These are phyloP conservation scores for Ornithoptera priamus DNA, from an alignment of 2,888 invertebrate genomes.

Conservation along the genomic window DNA sequence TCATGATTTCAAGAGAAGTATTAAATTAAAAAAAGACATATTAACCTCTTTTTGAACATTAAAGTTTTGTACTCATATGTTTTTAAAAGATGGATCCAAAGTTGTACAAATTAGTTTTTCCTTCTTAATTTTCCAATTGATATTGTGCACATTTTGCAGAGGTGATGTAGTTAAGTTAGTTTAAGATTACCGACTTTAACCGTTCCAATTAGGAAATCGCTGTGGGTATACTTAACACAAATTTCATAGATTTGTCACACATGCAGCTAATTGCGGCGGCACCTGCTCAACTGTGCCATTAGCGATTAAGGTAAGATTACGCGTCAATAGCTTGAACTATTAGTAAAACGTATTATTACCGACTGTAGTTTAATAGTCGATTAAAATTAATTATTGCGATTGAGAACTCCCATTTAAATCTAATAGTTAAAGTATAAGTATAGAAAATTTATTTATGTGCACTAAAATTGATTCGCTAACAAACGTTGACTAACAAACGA, in stretches of 20 bases:
- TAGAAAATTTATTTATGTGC: too few species aligned
- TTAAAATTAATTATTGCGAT: background rate
- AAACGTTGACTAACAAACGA: too few species aligned
- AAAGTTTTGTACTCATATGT: too few species aligned
- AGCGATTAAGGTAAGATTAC: slow-evolving; percentile 40
- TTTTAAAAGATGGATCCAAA: too few species aligned
- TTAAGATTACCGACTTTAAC: background rate
- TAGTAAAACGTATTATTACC: slow-evolving; percentile 31
- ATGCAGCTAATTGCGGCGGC: slow-evolving; percentile 39
- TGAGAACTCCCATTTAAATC: background rate
- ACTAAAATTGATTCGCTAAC: too few species aligned
- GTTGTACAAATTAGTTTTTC: too few species aligned
- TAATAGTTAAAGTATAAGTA: background rate
- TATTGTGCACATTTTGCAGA: background rate
- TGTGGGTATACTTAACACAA: slow-evolving; percentile 10
- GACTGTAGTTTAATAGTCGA: slow-evolving; percentile 20
- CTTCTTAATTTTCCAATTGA: background rate
- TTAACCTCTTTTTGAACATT: too few species aligned
- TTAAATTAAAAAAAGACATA: too few species aligned
- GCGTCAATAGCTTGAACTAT: slow-evolving; percentile 42
- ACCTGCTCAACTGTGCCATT: slow-evolving; percentile 42
- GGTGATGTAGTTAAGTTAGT: background rate
- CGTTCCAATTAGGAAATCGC: slow-evolving; percentile 19
- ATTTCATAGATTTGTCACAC: slow-evolving; percentile 27
- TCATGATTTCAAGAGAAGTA: too few species aligned